These are phyloP conservation scores for Choristoneura fumiferana DNA, from an alignment of 1,140 invertebrate species.

Conservation along the genomic window DNA sequence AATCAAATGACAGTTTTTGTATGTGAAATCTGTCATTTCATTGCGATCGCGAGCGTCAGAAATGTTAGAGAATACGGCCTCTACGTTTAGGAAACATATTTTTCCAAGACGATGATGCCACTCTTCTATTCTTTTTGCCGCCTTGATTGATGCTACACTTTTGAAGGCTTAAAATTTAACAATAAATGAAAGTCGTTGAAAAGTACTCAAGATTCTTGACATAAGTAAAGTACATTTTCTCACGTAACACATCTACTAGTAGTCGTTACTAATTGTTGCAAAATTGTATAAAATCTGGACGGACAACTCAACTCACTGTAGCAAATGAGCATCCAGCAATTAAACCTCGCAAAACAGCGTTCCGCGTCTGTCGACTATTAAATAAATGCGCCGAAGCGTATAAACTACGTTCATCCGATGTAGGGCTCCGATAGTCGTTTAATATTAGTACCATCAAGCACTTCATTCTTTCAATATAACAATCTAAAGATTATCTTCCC, in stretches of 20 bases:
- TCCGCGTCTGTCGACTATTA: not conserved
- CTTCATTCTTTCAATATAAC: not conserved
- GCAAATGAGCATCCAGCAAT: slow-evolving; percentile 72
- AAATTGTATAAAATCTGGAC: slow-evolving; percentile 75
- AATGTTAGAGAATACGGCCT: too few relatives aligned
- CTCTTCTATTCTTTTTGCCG: too few relatives aligned
- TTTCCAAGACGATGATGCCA: too few relatives aligned
- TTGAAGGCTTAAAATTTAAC: not conserved
- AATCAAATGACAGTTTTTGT: too few relatives aligned
- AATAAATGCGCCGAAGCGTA: slow-evolving; percentile 13
- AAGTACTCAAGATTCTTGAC: not conserved
- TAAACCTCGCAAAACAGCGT: slow-evolving; percentile 31
- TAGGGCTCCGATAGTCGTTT: slow-evolving; percentile 8
- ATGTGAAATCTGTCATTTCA: too few relatives aligned
- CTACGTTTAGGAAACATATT: too few relatives aligned
- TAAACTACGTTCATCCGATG: slow-evolving; percentile 12
- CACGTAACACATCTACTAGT: slow-evolving; percentile 39
- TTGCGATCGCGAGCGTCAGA: too few relatives aligned
- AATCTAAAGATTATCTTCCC: too few relatives aligned
- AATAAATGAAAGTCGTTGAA: not conserved
- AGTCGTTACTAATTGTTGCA: slow-evolving; percentile 49
- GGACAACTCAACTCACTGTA: slow-evolving; percentile 75
- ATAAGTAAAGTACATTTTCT: slow-evolving; percentile 23
- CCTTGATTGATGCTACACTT: not conserved
- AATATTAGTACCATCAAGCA: slow-evolving; percentile 2